phyloP scores from a whole-genome alignment of 2,888 invertebrate species.

The Xestia xanthographa region DNA sequence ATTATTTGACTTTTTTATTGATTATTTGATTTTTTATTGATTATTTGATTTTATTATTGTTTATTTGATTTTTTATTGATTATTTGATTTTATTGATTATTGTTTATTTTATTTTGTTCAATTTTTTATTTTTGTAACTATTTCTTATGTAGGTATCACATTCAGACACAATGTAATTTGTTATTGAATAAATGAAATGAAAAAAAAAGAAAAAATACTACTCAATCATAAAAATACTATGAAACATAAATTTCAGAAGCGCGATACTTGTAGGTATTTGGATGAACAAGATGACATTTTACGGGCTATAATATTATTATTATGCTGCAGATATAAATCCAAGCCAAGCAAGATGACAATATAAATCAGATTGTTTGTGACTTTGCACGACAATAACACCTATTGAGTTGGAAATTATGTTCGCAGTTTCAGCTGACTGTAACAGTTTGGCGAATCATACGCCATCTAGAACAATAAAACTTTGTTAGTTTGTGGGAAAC shows the following conservation, averaged over 20 bases:
- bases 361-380: conserved; percentile 49
- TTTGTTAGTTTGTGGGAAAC: conserved; percentile 25
- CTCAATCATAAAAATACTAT: too few species aligned
- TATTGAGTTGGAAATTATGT: conserved; percentile 41
- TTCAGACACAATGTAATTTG: too few species aligned
- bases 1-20: too few species aligned
- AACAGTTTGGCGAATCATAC: conserved; percentile 18
- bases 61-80: too few species aligned
- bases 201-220: too few species aligned
- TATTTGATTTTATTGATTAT: too few species aligned
- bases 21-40: too few species aligned
- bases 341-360: conserved; percentile 4
- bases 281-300: neutral
- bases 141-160: too few species aligned
- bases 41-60: too few species aligned
- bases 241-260: neutral
- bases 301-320: neutral
- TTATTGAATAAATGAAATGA: too few species aligned
- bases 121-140: too few species aligned
- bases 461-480: conserved; percentile 25
- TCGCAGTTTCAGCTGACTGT: conserved; percentile 16
- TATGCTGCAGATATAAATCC: conserved; percentile 10
- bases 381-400: conserved; percentile 37
- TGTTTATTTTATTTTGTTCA: too few species aligned
- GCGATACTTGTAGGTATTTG: neutral